Base-by-base conservation (phyloP, 2,797 vertebrate species). In the Allobates femoralis region DNA sequence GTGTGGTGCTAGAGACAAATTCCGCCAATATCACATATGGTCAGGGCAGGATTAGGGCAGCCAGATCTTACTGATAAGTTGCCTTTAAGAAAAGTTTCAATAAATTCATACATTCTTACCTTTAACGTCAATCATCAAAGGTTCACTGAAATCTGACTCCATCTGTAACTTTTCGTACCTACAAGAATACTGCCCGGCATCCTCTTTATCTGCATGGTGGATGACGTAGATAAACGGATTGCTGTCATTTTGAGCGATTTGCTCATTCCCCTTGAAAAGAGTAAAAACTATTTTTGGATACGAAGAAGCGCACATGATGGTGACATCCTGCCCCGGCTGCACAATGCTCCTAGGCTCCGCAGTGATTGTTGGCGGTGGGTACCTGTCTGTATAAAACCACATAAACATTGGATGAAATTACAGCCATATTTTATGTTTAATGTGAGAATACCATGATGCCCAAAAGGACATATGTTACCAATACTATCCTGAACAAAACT, bases 91-190 rank as follows among this genome's bases (percentile, higher is more conserved):
- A 74, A 23, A 50, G 14, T 21, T 50, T 12, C 23, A 50, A 32
- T 41, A 5, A 53, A 28, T 46, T 19, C 1, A 77, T 56, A 55
- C 4, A 23, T 56, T 78, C 53, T 60, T 86, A 86, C 85, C 85
- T 86, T 53, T 81, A 73, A 86, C 37, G 34, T 18, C 26, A 18
- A 86, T 86, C 55, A 37, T 74, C 55, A 74, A 7, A 23, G 85
- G 55, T 15, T 32, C 18, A 32, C 85, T 86, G 16, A 26, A 46
- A 28, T 16, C 0, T 23, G 85, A 86, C 19, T 51, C 32, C 12
- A 86, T 64, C 6, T 21, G 10, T 21, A 37, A 30, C 19, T 51
- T 75, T 5, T 26, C 75, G 26, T 86, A 86, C 1, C 16, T 51
- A 46, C 85, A 86, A 3, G 8, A 62, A 51, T 86, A 86, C 18